Conservation (phyloP, 2,888 invertebrate species). For the Apamea monoglypha region DNA sequence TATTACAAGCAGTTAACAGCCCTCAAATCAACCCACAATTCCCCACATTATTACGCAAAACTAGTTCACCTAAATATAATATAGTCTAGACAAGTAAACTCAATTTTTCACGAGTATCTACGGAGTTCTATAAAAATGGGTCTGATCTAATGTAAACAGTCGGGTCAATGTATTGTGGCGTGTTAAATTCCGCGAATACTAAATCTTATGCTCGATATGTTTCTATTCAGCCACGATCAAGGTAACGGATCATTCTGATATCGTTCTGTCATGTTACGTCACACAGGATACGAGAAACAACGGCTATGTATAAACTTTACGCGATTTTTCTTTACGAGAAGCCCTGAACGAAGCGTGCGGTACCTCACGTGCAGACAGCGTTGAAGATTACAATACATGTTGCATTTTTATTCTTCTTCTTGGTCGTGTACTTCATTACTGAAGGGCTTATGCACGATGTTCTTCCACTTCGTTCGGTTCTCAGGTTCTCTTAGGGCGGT, state of each 20-base stretch:
- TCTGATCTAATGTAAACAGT: conserved; percentile 80
- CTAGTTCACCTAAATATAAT: conserved; percentile 56
- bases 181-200: conserved; percentile 76
- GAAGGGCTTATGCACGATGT: too few species aligned
- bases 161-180: conserved; percentile 82
- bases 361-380: neutral
- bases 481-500: too few species aligned
- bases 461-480: too few species aligned
- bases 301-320: conserved; percentile 15
- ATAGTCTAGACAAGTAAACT: conserved; percentile 65
- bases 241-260: conserved; percentile 55
- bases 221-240: conserved; percentile 65
- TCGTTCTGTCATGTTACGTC: conserved; percentile 54
- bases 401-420: neutral
- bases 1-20: conserved; percentile 3
- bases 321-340: conserved; percentile 23
- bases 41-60: conserved; percentile 58
- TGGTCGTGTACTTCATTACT: too few species aligned
- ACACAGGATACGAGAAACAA: conserved; percentile 35
- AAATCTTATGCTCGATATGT: conserved; percentile 66
- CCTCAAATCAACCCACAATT: conserved; percentile 3
- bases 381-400: neutral
- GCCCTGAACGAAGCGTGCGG: neutral
- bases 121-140: conserved; percentile 66
- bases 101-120: conserved; percentile 55